Conservation (phyloP, 2,888 invertebrate species). For the Macrostomum cliftonense region DNA sequence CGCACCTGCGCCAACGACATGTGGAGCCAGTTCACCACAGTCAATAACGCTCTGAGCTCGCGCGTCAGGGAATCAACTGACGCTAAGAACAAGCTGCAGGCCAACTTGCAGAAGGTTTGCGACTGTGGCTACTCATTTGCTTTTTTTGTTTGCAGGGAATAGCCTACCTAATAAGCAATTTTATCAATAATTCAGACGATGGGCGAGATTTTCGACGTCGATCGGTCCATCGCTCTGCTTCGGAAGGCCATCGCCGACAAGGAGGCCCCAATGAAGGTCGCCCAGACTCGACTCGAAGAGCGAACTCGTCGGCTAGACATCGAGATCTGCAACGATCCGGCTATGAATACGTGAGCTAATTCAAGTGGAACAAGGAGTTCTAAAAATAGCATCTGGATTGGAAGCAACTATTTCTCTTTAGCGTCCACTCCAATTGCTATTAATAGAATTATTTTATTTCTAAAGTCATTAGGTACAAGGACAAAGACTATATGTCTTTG, state of each 20-base stretch:
- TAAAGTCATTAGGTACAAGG: too few relatives aligned
- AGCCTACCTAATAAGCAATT: too few relatives aligned
- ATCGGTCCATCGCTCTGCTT: constrained; percentile 66
- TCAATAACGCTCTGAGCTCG: constrained; percentile 34
- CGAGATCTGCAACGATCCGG: constrained; percentile 69
- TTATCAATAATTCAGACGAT: too few relatives aligned
- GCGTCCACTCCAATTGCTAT: too few relatives aligned
- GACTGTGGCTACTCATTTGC: too few relatives aligned
- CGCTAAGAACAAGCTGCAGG: constrained; percentile 35
- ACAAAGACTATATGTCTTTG: too few relatives aligned
- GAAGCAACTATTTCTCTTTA: too few relatives aligned
- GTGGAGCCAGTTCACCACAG: constrained; percentile 37
- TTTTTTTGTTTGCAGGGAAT: too few relatives aligned
- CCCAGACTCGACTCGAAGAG: constrained; percentile 69
- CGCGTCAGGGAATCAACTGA: constrained; percentile 33
- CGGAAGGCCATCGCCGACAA: constrained; percentile 77
- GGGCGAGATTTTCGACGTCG: constrained; percentile 77
- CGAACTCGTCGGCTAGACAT: constrained; percentile 67
- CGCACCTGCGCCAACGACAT: constrained; percentile 34
- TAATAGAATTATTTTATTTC: too few relatives aligned
- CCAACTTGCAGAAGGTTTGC: constrained; percentile 32
- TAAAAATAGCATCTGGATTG: too few relatives aligned
- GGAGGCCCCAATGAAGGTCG: constrained; percentile 38
- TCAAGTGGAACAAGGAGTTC: too few relatives aligned
- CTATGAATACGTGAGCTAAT: constrained; percentile 50